phyloP scores from a whole-genome alignment of 2,888 invertebrate species.

The Watsonalla binaria region DNA sequence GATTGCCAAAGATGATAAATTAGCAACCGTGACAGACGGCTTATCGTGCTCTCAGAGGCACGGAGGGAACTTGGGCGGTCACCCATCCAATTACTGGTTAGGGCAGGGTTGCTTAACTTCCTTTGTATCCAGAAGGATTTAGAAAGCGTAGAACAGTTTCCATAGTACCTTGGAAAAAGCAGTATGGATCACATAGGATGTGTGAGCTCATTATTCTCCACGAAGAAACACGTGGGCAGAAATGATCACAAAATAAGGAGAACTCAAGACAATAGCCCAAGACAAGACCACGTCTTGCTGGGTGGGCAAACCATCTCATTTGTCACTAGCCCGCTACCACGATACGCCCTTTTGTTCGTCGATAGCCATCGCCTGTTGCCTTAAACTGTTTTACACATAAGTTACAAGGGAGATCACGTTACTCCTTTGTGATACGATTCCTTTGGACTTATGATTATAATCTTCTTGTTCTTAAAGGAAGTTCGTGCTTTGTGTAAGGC shows the following conservation, averaged over 20 bases:
- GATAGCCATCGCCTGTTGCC: constrained; percentile 55
- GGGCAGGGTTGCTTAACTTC: too few relatives aligned
- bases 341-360: constrained; percentile 58
- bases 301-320: constrained; percentile 61
- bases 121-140: too few relatives aligned
- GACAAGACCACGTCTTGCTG: constrained; percentile 24
- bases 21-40: too few relatives aligned
- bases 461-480: not conserved
- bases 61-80: too few relatives aligned
- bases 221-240: too few relatives aligned
- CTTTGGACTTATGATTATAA: not conserved
- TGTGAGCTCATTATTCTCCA: too few relatives aligned
- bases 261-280: not conserved
- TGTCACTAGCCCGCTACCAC: constrained; percentile 65
- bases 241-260: not conserved
- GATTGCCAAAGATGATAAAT: too few relatives aligned
- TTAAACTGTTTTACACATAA: constrained; percentile 69
- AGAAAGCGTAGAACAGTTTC: too few relatives aligned
- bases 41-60: too few relatives aligned
- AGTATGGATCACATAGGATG: too few relatives aligned
- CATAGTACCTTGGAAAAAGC: too few relatives aligned
- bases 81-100: too few relatives aligned
- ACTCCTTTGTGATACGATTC: constrained; percentile 15
- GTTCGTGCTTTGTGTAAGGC: not conserved
- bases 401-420: constrained; percentile 49